Percentiles rank a stretch among this genome's conserved stretches.
Conservation (phyloP, 2,888 invertebrate genomes). For the Beris morrisii region DNA sequence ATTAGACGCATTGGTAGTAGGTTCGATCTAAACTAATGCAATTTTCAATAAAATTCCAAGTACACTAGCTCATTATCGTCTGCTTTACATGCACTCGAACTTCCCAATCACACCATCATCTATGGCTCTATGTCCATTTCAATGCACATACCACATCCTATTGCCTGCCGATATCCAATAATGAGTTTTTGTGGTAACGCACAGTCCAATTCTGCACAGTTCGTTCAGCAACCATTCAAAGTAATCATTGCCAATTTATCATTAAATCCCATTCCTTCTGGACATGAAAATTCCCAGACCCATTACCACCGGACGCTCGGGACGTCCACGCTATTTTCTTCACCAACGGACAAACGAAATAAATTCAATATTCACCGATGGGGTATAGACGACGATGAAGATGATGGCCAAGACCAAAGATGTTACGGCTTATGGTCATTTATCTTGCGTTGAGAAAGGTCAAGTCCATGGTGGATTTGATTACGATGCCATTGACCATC, state of each 20-base stretch:
- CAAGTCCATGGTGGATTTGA: background rate
- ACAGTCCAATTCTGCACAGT: constrained; percentile 16
- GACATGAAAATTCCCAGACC: constrained; percentile 8
- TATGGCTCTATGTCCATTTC: too few relatives aligned
- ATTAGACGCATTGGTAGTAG: too few relatives aligned
- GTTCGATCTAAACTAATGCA: too few relatives aligned
- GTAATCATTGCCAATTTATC: constrained; percentile 29
- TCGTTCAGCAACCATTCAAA: constrained; percentile 14
- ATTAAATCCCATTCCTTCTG: constrained; percentile 4
- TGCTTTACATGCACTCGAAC: too few relatives aligned
- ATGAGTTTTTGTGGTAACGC: constrained; percentile 26
- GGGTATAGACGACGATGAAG: background rate
- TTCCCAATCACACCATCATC: too few relatives aligned
- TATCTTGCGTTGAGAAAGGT: constrained; percentile 2
- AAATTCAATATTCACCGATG: background rate
- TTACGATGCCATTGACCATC: constrained; percentile 1
- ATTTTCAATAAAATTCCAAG: too few relatives aligned
- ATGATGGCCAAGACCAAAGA: background rate
- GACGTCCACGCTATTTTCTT: constrained; percentile 1
- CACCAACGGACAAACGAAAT: background rate
- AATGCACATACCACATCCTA: background rate
- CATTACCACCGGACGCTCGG: constrained; percentile 5
- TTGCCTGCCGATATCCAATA: constrained; percentile 6
- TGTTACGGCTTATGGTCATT: too few relatives aligned
- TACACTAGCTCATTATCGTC: too few relatives aligned